Conservation (phyloP, 2,888 invertebrate genomes). For the Acrobasis repandana region DNA sequence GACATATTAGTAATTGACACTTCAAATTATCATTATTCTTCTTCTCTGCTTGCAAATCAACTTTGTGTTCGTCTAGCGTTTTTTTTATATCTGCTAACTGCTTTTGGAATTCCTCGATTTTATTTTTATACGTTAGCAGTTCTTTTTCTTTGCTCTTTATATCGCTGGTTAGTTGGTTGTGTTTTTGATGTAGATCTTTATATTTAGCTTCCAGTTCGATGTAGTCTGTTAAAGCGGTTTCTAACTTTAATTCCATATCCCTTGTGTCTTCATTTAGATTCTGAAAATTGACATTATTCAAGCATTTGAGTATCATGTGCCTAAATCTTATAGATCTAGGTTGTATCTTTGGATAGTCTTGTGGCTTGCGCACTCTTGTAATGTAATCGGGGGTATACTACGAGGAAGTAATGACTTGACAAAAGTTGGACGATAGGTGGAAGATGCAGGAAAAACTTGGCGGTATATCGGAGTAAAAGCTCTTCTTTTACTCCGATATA, state of each 20-base stretch:
- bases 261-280: slow-evolving; percentile 76
- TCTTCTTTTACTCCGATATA: slow-evolving; percentile 3
- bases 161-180: slow-evolving; percentile 49
- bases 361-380: no score
- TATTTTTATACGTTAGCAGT: slow-evolving; percentile 66
- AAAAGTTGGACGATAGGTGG: no score
- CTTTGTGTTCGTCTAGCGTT: slow-evolving; percentile 56
- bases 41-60: slow-evolving; percentile 59
- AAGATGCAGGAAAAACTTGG: no score
- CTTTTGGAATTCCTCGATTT: slow-evolving; percentile 55
- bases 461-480: neutral
- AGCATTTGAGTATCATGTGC: no score
- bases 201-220: slow-evolving; percentile 73
- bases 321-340: no score
- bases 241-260: slow-evolving; percentile 80
- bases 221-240: slow-evolving; percentile 77
- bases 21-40: slow-evolving; percentile 63
- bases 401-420: no score
- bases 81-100: slow-evolving; percentile 52
- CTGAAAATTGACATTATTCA: slow-evolving; percentile 37
- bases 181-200: slow-evolving; percentile 54
- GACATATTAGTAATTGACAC: slow-evolving; percentile 50
- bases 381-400: no score
- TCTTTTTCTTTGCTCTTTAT: slow-evolving; percentile 70
- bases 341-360: no score